Base-by-base conservation (phyloP, 2,113 vertebrate species). In the Microtus pennsylvanicus region DNA sequence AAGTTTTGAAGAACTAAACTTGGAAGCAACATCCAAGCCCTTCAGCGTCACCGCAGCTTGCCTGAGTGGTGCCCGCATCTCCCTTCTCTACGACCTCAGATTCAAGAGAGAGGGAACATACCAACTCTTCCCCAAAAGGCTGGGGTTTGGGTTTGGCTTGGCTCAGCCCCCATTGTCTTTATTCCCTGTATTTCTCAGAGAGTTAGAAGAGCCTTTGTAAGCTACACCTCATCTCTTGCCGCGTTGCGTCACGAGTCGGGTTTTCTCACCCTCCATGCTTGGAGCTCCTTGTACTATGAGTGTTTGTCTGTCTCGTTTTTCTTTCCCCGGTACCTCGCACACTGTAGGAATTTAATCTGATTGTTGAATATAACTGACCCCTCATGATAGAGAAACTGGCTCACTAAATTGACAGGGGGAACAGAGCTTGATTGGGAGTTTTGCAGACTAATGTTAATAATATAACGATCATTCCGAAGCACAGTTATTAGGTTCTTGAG, bases 371-470 rank as follows among this genome's bases (percentile, higher is more conserved):
- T 47, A 88, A 65, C 42, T 76, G 47, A 92, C 2, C 33, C 24
- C 69, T 95, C 50, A 77, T 30, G 50, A 75, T 14, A 89, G 11
- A 72, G 45, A 89, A 94, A 76, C 35, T 13, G 92, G 24, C 24
- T 91, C 26, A 42, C 58, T 91, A 91, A 76, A 19, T 83, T 93
- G 74, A 72, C 35, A 3, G 61, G 42, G 80, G 63, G 50, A 76
- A 90, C 19, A 76, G 33, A 80, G 55, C 10, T 89, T 33, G 45
- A 14, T 42, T 33, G 81, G 50, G 19, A 55, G 19, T 38, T 72
- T 96, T 52, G 17, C 28, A 58, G 21, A 90, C 77, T 87, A 92
- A 88, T 82, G 24, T 94, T 61, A 95, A 95, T 55, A 89, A 89
- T 76, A 89, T 87, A 94, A 82, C 21, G 77, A 52, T 81, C 21